Conservation (phyloP, 2,113 vertebrate species). For the Piliocolobus tephrosceles region DNA sequence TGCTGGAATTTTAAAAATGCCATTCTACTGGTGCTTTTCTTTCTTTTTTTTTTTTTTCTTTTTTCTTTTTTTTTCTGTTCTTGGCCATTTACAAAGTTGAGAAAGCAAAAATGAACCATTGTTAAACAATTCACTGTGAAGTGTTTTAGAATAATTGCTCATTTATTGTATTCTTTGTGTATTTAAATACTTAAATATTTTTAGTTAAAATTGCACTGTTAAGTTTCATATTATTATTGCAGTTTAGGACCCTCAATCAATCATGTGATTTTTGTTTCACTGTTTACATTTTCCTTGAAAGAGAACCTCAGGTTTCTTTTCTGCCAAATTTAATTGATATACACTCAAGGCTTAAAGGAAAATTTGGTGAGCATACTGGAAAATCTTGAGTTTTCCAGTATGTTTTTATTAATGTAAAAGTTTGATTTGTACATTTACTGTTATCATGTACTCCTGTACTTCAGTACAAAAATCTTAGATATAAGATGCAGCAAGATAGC, state of each 20-base stretch:
- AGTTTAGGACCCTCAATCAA: neutral
- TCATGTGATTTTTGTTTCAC: neutral
- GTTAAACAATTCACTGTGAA: neutral
- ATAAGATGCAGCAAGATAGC: neutral
- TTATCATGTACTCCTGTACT: neutral
- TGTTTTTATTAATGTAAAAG: neutral
- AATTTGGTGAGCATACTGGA: neutral
- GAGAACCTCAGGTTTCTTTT: neutral
- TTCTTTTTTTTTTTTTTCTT: neutral
- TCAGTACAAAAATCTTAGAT: neutral
- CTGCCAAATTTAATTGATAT: neutral
- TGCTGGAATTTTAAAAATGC: neutral
- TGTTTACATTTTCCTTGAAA: neutral
- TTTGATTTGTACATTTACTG: neutral
- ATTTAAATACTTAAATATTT: conserved; percentile 11
- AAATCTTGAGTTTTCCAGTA: neutral
- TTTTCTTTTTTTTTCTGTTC: neutral
- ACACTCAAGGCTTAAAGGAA: neutral
- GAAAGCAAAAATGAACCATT: conserved; percentile 31
- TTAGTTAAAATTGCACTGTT: neutral
- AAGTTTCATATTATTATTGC: neutral
- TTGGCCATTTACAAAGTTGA: neutral
- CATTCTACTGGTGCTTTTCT: neutral
- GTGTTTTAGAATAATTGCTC: neutral
- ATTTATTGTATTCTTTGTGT: neutral